phyloP scores from a whole-genome alignment of 2,113 vertebrate species.

The Pteropus alecto region DNA sequence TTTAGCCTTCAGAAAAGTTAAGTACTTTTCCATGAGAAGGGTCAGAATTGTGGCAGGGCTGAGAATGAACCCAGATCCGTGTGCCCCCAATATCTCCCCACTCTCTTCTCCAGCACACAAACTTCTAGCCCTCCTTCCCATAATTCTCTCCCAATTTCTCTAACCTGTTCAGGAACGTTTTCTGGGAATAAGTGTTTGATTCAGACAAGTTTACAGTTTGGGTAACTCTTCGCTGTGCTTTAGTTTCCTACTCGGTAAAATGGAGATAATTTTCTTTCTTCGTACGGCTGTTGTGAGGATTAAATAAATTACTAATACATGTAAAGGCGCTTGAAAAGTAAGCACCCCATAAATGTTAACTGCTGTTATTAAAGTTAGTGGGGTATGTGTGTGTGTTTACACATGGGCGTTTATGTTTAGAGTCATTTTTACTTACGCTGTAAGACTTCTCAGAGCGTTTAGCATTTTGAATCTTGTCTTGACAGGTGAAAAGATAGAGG shows the following conservation, averaged over 20 bases:
- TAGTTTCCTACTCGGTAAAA: neutral
- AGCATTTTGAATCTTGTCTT: neutral
- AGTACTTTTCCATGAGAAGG: neutral
- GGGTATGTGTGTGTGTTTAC: neutral
- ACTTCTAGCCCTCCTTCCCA: neutral
- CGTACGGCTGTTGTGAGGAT: neutral
- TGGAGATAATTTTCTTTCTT: neutral
- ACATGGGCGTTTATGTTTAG: neutral
- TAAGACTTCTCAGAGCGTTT: neutral
- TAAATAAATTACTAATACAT: neutral
- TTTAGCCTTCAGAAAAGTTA: neutral
- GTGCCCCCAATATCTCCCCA: fast-evolving
- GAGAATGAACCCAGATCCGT: neutral
- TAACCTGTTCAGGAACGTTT: neutral
- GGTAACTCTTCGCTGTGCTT: neutral
- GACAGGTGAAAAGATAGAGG: neutral
- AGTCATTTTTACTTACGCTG: neutral
- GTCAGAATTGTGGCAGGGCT: neutral
- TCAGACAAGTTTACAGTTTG: neutral
- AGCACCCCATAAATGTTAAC: neutral
- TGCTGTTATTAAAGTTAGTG: neutral
- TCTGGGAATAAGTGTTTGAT: neutral
- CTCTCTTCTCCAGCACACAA: fast-evolving
- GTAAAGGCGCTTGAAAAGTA: neutral
- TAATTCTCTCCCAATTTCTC: neutral